Conservation (phyloP, 2,797 vertebrate species). For the Triplophysa yarkandensis region DNA sequence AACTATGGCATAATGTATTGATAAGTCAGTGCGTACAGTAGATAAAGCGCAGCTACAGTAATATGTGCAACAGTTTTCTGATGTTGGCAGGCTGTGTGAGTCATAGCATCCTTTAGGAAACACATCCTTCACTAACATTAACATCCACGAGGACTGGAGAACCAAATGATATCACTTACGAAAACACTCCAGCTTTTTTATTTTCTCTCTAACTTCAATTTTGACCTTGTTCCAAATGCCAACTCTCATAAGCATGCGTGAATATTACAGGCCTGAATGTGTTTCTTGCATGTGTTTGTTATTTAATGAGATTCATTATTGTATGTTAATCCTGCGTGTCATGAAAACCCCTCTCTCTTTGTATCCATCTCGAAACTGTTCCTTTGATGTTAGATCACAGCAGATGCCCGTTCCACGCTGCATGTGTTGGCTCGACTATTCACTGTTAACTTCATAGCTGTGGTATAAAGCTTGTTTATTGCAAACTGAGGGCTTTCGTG, state of each 20-base stretch:
- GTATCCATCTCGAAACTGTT: conserved; percentile 4
- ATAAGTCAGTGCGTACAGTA: not conserved
- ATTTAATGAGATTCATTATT: conserved; percentile 23
- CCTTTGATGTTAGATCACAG: conserved; percentile 35
- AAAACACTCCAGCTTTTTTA: not conserved
- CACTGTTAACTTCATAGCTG: not conserved
- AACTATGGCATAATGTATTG: not conserved
- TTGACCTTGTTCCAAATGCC: not conserved
- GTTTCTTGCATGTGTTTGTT: conserved; percentile 1
- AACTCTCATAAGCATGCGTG: not conserved
- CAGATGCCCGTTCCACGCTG: not conserved
- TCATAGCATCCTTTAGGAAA: conserved; percentile 14
- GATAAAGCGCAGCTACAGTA: not conserved
- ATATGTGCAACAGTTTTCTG: not conserved
- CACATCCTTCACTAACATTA: not conserved
- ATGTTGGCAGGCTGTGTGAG: not conserved
- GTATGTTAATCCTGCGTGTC: conserved; percentile 21
- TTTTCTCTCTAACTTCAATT: conserved; percentile 18
- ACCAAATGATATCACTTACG: not conserved
- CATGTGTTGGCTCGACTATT: conserved; percentile 8
- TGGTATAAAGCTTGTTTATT: conserved; percentile 15
- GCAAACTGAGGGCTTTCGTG: conserved; percentile 7
- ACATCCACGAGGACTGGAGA: not conserved
- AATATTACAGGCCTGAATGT: not conserved
- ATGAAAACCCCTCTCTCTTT: not conserved